These are phyloP conservation scores for Colletes gigas DNA, from an alignment of 1,140 invertebrate genomes.

Conservation along the genomic window DNA sequence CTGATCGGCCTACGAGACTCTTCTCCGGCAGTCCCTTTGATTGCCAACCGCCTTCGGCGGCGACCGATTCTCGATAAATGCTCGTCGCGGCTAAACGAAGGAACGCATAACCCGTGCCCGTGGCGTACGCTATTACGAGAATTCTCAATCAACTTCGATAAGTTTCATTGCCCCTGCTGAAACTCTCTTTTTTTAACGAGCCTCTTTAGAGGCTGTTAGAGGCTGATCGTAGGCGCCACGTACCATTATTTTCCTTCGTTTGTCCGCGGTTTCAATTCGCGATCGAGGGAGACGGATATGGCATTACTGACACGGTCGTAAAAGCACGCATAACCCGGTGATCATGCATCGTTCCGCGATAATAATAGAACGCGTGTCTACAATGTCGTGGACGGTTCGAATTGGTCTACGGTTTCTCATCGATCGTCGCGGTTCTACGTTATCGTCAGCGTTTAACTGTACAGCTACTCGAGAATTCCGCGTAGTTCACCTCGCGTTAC, in stretches of 20 bases:
- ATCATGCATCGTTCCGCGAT: not conserved
- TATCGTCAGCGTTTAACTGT: not conserved
- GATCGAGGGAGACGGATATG: not conserved
- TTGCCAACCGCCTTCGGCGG: not conserved
- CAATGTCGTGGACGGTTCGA: not conserved
- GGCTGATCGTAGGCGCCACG: no score
- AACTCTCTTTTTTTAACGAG: not conserved
- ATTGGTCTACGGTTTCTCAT: not conserved
- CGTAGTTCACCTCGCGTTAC: no score
- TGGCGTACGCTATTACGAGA: not conserved
- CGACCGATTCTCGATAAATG: conserved; percentile 15
- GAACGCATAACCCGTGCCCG: no score
- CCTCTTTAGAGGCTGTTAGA: not conserved
- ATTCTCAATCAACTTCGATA: conserved; percentile 1
- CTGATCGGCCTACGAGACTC: not conserved
- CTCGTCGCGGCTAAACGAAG: not conserved
- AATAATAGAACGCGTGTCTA: not conserved
- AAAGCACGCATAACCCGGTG: not conserved
- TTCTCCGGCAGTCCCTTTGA: conserved; percentile 15
- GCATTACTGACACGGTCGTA: not conserved
- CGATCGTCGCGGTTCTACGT: not conserved
- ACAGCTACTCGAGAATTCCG: not conserved
- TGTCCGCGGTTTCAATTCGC: not conserved
- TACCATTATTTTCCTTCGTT: not conserved
- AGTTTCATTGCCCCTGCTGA: not conserved